Evolutionary conservation across 2,888 invertebrate genomes (phyloP).

Genomic region (Schizotus pectinicornis): DNA sequence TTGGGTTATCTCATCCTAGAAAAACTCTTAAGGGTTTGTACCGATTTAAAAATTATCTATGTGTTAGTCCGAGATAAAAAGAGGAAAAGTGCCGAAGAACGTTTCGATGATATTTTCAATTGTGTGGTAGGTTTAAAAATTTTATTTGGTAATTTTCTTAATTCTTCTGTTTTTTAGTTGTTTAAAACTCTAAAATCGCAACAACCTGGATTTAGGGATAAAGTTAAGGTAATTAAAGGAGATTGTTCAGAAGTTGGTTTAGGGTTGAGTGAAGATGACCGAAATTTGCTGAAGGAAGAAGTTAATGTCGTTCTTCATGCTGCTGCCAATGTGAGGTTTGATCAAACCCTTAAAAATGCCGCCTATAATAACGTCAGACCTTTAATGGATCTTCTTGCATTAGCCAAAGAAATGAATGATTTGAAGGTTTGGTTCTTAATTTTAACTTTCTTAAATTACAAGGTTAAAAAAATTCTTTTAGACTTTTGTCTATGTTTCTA

Average conservation of each 20-base stretch:
- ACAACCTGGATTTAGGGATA: too few species aligned
- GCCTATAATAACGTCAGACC: constrained; percentile 45
- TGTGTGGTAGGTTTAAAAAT: too few species aligned
- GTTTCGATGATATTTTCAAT: too few species aligned
- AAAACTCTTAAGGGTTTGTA: too few species aligned
- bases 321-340: constrained; percentile 79
- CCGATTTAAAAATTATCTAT: neutral
- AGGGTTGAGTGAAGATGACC: constrained; percentile 61
- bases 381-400: neutral
- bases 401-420: neutral
- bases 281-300: constrained; percentile 57
- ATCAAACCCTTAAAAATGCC: constrained; percentile 72
- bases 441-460: neutral
- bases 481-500: constrained; percentile 11
- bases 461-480: neutral
- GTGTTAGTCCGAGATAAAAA: neutral
- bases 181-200: too few species aligned
- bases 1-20: too few species aligned
- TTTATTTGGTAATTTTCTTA: too few species aligned
- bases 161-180: too few species aligned
- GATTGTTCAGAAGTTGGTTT: constrained; percentile 62
- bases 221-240: too few species aligned
- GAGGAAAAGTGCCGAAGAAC: too few species aligned
- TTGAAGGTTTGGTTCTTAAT: neutral
- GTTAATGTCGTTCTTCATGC: constrained; percentile 74